phyloP scores from a whole-genome alignment of 2,888 invertebrate species.

The Dynastes hyllus region DNA sequence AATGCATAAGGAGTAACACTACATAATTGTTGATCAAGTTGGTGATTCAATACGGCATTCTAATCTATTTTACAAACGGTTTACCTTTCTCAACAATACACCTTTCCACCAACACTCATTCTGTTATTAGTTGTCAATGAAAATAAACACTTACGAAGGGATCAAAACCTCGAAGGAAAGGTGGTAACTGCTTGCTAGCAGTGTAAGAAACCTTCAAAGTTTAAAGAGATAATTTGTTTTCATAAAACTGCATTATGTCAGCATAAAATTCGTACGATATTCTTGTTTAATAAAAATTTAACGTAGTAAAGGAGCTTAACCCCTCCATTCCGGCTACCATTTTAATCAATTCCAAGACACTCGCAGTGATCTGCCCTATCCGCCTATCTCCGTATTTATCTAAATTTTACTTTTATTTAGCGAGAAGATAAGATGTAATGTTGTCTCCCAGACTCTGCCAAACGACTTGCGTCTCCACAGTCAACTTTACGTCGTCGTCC shows the following conservation, averaged over 20 bases:
- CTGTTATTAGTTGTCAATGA: neutral
- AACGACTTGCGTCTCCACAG: conserved; percentile 65
- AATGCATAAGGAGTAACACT: no score
- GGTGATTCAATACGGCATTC: no score
- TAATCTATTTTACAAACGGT: no score
- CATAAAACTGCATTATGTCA: conserved; percentile 43
- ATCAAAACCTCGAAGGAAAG: neutral
- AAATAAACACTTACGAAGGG: neutral
- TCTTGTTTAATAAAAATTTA: conserved; percentile 64
- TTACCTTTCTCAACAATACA: no score
- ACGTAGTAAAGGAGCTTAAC: conserved; percentile 65
- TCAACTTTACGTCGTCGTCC: conserved; percentile 62
- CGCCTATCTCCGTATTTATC: conserved; percentile 70
- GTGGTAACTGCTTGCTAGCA: neutral
- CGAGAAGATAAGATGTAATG: conserved; percentile 66
- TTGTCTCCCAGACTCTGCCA: conserved; percentile 63
- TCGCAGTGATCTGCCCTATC: conserved; percentile 67
- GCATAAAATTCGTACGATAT: conserved; percentile 35
- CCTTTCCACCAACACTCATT: no score
- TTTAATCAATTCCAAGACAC: conserved; percentile 71
- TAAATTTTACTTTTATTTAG: conserved; percentile 70
- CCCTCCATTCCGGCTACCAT: conserved; percentile 67
- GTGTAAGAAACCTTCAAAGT: conserved; percentile 1
- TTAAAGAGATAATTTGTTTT: conserved; percentile 33
- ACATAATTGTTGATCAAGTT: no score